Evolutionary conservation across 2,797 vertebrate species (phyloP).

Genomic region (Brachyalestes nurse): DNA sequence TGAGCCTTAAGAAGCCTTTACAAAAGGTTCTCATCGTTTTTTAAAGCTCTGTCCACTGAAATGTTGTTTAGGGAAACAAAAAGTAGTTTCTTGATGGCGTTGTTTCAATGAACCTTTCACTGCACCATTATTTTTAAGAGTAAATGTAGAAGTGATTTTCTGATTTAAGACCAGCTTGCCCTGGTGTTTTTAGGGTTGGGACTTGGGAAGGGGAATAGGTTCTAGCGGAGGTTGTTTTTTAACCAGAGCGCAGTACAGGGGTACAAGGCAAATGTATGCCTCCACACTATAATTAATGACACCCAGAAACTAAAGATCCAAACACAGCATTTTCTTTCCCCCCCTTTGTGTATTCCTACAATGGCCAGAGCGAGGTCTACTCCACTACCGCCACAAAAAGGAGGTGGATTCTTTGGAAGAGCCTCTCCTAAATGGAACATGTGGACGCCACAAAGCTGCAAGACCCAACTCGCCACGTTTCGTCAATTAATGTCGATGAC

Average conservation of each 20-base stretch:
- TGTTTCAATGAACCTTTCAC: neutral
- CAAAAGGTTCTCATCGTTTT: neutral
- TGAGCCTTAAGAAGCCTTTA: no score
- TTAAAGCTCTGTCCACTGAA: neutral
- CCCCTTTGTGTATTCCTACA: constrained; percentile 32
- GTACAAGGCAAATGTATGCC: neutral
- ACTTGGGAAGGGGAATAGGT: neutral
- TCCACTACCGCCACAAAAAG: neutral
- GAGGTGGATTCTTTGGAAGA: constrained; percentile 6
- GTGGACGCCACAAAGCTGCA: constrained; percentile 20
- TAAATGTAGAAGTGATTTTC: neutral
- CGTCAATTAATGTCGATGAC: constrained; percentile 33
- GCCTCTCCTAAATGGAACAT: constrained; percentile 15
- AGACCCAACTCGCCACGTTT: constrained; percentile 4
- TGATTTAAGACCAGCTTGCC: neutral
- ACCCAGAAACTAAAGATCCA: neutral
- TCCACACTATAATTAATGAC: constrained; percentile 33
- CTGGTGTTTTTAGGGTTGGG: neutral
- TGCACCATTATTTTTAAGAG: neutral
- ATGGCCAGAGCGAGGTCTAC: constrained; percentile 11
- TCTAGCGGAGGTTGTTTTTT: neutral
- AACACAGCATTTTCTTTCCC: constrained; percentile 32
- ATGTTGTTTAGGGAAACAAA: neutral
- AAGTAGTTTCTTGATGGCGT: neutral
- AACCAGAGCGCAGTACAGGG: neutral